Evolutionary conservation across 2,113 vertebrate species (phyloP).

Genomic region (Cygnus buccinator): DNA sequence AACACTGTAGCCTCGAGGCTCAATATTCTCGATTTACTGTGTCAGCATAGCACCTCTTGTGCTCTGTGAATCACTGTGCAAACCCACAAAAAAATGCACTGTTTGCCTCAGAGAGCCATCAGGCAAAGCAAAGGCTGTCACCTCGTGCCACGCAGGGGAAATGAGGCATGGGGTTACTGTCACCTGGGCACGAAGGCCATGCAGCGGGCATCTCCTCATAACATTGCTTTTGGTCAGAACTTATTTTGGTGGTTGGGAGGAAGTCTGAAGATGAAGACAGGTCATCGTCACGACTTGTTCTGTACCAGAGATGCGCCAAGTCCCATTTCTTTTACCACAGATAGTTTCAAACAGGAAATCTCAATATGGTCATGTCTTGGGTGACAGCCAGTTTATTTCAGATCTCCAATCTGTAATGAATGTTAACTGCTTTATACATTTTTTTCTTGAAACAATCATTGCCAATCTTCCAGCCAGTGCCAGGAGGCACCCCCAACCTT

Average conservation of each 20-base stretch:
- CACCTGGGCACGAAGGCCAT: fast-evolving
- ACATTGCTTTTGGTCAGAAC: not conserved
- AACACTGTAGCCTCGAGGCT: not conserved
- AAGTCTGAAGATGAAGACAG: not conserved
- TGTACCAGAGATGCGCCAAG: not conserved
- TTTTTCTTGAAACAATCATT: not conserved
- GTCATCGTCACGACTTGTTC: not conserved
- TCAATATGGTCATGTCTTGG: not conserved
- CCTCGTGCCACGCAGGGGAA: not conserved
- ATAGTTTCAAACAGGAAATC: not conserved
- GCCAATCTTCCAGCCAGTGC: not conserved
- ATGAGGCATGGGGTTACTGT: not conserved
- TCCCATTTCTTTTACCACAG: not conserved
- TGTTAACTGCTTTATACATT: not conserved
- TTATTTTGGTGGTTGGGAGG: not conserved
- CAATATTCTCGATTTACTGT: not conserved
- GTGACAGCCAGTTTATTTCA: not conserved
- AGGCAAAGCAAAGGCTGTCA: not conserved
- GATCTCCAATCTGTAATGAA: not conserved
- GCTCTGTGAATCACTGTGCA: fast-evolving
- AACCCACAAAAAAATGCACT: not conserved
- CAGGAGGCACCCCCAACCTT: not conserved
- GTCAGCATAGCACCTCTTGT: not conserved
- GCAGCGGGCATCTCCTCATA: not conserved
- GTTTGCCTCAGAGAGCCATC: fast-evolving